Base-by-base conservation (phyloP, 2,888 invertebrate genomes). In the Metacarcinus magister region DNA sequence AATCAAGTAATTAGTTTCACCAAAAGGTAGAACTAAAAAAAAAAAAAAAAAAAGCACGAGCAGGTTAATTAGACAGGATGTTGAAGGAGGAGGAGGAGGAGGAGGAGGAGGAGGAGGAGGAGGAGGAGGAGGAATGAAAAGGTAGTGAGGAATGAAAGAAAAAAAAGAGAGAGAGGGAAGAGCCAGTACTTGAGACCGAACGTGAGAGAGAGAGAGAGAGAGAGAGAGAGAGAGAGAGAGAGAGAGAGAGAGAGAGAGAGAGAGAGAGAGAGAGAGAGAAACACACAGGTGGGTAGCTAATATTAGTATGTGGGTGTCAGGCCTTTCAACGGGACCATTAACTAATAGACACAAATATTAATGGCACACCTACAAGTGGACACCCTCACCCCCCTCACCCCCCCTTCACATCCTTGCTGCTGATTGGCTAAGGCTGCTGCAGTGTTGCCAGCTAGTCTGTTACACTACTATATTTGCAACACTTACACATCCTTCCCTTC, bases 171-270 rank as follows among this genome's bases (percentile, higher is more conserved):
- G 60, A 44, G 46, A 48, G n/a, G 23, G n/a, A 48, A 23, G n/a
- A 46, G 16, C 10, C 13, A 28, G 46, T 23, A 48, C 16, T 92
- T 44, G 10, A 43, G 23, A 43, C 16, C 43, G 16, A 19, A 43
- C 13, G 87, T 32, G 46, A 48, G n/a, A 8, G n/a, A 48, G 10
- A 43, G 23, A 43, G 91, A 43, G 44, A 43, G 44, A 43, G 16
- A 43, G 44, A 43, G 19, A 43, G 23, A 46, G 23, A 87, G n/a
- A 28, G n/a, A 87, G 87, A 87, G 87, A 87, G 87, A 87, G 87
- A 87, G n/a, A 87, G 87, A 87, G 32, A 91, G 87, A 93, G 93
- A 93, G 93, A 93, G 93, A 93, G 93, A 93, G 93, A 93, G 93
- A 93, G 93, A 93, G 93, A 60, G 93, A 94, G 75, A 94, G 75